Evolutionary conservation across 2,113 vertebrate species (phyloP).

Genomic region (Pelmatolapia mariae): DNA sequence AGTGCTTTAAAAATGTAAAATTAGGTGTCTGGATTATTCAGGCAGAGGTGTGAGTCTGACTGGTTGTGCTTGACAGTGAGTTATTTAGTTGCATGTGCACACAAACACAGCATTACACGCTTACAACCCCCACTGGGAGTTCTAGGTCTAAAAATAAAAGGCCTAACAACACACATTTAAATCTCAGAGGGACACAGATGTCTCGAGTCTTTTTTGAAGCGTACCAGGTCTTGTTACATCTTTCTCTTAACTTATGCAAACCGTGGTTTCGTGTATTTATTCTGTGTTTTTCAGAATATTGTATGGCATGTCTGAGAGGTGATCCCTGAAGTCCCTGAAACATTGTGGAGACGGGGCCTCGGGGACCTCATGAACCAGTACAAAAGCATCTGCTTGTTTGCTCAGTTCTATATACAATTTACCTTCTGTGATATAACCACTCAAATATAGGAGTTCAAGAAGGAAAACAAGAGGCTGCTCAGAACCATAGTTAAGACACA

Average conservation of each 20-base stretch:
- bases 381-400: constrained; percentile 44
- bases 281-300: constrained; percentile 21
- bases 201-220: constrained; percentile 68
- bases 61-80: constrained; percentile 67
- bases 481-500: background rate
- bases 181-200: constrained; percentile 72
- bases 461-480: constrained; percentile 1
- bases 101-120: constrained; percentile 69
- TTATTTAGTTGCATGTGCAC: constrained; percentile 70
- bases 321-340: constrained; percentile 37
- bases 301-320: constrained; percentile 36
- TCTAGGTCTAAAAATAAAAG: constrained; percentile 75
- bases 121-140: constrained; percentile 71
- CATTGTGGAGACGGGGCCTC: constrained; percentile 26
- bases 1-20: constrained; percentile 44
- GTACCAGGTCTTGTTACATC: constrained; percentile 55
- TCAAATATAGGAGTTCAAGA: constrained; percentile 17
- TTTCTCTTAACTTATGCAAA: constrained; percentile 50
- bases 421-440: background rate
- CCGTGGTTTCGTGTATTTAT: constrained; percentile 50
- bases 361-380: constrained; percentile 34
- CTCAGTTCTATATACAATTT: constrained; percentile 28
- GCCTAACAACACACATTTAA: constrained; percentile 73
- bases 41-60: constrained; percentile 47
- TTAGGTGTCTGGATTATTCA: constrained; percentile 60